Base-by-base conservation (phyloP, 2,888 invertebrate species). In the Melipona bicolor region DNA sequence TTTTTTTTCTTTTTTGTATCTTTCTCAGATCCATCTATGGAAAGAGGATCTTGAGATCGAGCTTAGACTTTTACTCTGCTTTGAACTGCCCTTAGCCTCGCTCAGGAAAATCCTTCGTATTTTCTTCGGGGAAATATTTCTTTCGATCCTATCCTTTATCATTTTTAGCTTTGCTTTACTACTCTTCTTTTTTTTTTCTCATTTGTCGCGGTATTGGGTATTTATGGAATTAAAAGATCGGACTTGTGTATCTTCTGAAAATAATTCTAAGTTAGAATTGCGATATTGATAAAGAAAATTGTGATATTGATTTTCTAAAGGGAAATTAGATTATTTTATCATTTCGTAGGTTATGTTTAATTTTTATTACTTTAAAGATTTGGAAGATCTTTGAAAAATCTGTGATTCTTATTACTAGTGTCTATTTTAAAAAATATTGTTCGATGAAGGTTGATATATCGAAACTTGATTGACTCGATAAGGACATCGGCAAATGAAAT, bases 21-120 rank as follows among this genome's bases (percentile, higher is more conserved):
- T 52, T 61, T 52, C 19, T 11, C 54, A 27, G 49, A 43, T 54
- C 85, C 86, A 80, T 86, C 69, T 85, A 85, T 61, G 86, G 86
- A 85, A 86, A 83, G 85, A 79, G 75, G 76, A 82, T 85, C 76
- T 64, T 21, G 32, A 32, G 62, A 82, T 82, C 71, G 75, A 70
- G 50, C 43, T 59, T 67, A 54, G 70, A n/a, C 54, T 6, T 21
- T 21, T 17, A 52, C 32, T 54, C 21, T 21, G 19, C 9, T 21
- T 9, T 36, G 65, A 65, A 54, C 4, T n/a, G 36, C 11, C 36
- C 36, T 65, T 49, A 36, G 27, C 49, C 32, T 24, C 11, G 24
- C 2, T 68, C 19, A 64, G 27, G 32, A 32, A 76, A 75, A 76
- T 69, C 15, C 13, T 54, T 6, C 4, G 6, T 15, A 2, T 21